Base-by-base conservation (phyloP, 2,888 invertebrate genomes). In the Drosophila imparisetae region DNA sequence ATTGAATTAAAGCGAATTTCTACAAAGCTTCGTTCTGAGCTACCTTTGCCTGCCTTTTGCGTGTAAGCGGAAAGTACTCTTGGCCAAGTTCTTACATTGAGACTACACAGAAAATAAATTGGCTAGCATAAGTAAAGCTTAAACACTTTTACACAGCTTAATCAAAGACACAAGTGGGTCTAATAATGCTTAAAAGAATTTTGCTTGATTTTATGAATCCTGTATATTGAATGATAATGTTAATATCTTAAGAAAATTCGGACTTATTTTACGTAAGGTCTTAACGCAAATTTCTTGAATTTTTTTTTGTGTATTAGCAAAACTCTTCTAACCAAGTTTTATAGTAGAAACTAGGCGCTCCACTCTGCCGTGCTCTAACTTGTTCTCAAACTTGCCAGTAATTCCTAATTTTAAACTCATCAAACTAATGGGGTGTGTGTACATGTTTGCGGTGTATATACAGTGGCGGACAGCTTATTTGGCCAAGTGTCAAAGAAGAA, bases 1-100 rank as follows among this genome's bases (percentile, higher is more conserved):
- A 85, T 89, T 85, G 78, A 87, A 89, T 89, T 85, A 89, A 81
- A 82, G 70, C 67, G 67, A 77, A 69, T 71, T 75, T 82, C 62
- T 50, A 63, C 65, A 71, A 45, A 57, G 67, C 76, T 54, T 59
- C 73, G 78, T 66, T 68, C 71, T 59, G 70, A 61, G 72, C 66
- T 73, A 75, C 52, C 61, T 65, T 60, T 58, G 24, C 53, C 76
- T 55, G 72, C 72, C 66, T 42, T 76, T 75, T 62, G 62, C 75
- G 54, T 49, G 49, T 66, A 34, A 36, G 32, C 64, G 52, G 34
- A 54, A 54, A 55, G 32, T 53, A 27, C 18, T 30, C 62, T 42
- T 40, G 42, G 30, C 45, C 50, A 67, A 60, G 59, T 59, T 71
- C 60, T 63, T 34, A 34, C 48, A 60, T 66, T 61, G n/a, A 29